Evolutionary conservation across 2,797 vertebrate genomes (phyloP).

Genomic region (Tympanoctomys barrerae): DNA sequence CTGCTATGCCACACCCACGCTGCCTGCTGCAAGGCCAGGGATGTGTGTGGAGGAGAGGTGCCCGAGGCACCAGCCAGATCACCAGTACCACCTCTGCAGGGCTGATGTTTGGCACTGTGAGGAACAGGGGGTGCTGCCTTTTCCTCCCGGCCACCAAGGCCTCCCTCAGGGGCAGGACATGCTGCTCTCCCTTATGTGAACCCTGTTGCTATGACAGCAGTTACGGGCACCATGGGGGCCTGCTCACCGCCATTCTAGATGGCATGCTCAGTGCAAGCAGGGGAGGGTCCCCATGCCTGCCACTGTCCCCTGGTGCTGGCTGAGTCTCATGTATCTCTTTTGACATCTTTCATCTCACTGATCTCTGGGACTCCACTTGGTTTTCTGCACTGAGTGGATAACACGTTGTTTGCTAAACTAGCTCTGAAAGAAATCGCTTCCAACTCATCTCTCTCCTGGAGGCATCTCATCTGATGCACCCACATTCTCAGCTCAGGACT

Average conservation of each 20-base stretch:
- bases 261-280: not conserved
- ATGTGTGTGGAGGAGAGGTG: fast-evolving
- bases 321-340: not conserved
- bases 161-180: not conserved
- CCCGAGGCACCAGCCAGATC: fast-evolving
- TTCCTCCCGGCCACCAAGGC: not conserved
- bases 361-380: not conserved
- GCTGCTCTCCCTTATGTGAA: not conserved
- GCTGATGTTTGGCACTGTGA: not conserved
- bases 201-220: not conserved
- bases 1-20: fast-evolving
- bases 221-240: not conserved
- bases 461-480: not conserved
- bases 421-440: not conserved
- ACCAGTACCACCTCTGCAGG: too few relatives aligned
- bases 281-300: not conserved
- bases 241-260: not conserved
- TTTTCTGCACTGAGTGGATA: not conserved
- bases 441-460: not conserved
- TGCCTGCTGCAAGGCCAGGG: not conserved
- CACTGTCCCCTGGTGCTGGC: not conserved
- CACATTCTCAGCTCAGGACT: fast-evolving
- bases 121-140: not conserved
- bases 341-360: not conserved
- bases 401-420: fast-evolving